A percentile compares a stretch with the other conserved stretches of the same genome.
Evolutionary conservation across 2,797 vertebrate genomes (phyloP).

Genomic region (Trichosurus vulpecula): DNA sequence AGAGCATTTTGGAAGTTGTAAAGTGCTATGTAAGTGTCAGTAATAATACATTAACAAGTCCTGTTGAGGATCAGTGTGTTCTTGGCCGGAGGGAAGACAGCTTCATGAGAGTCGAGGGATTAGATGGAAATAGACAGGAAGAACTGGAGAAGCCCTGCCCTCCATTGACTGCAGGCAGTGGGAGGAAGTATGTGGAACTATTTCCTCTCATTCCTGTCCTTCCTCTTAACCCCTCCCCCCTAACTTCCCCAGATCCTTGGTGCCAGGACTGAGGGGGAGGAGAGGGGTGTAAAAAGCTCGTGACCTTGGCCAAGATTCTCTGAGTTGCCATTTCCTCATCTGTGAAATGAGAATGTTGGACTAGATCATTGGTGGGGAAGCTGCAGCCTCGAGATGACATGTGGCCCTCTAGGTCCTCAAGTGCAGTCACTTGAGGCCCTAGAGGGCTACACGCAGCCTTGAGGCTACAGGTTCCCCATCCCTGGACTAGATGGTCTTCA

Average conservation of each 20-base stretch:
- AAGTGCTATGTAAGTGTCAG: not conserved
- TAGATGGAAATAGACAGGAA: not conserved
- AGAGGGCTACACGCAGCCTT: no score
- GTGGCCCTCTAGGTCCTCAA: no score
- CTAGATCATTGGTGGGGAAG: no score
- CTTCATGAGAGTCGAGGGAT: not conserved
- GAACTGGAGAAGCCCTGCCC: not conserved
- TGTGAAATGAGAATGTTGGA: not conserved
- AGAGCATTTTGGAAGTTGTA: not conserved
- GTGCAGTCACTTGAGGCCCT: no score
- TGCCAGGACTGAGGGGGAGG: not conserved
- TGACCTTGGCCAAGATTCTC: not conserved
- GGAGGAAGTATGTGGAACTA: not conserved
- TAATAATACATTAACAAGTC: not conserved
- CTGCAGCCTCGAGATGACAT: no score
- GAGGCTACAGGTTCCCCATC: no score
- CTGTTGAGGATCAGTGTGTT: not conserved
- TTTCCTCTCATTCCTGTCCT: not conserved
- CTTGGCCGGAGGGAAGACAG: not conserved
- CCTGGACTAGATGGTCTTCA: not conserved
- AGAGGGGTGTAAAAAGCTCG: not conserved
- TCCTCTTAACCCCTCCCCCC: not conserved
- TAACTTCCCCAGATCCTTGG: not conserved
- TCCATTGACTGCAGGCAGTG: not conserved
- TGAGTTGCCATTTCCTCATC: not conserved